Conservation (phyloP, 2,113 vertebrate genomes). For the Collichthys lucidus region DNA sequence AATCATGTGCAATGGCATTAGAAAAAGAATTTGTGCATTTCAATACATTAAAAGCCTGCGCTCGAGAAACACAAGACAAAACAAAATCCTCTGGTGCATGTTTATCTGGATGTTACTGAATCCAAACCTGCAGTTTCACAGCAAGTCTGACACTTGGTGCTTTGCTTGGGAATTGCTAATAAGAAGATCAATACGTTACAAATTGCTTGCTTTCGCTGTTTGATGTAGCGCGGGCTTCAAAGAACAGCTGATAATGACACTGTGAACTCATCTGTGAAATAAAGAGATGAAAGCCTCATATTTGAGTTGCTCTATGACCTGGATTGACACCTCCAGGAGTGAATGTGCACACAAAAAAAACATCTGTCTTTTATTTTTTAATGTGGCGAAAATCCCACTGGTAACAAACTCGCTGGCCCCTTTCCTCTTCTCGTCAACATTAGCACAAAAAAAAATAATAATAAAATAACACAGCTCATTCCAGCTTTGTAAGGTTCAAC, state of each 20-base stretch:
- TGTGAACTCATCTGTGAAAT: constrained; percentile 68
- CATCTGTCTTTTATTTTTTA: constrained; percentile 21
- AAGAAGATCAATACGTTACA: constrained; percentile 59
- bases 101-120: constrained; percentile 5
- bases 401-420: background rate
- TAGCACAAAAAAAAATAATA: too few species aligned
- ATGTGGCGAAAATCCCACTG: background rate
- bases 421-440: background rate
- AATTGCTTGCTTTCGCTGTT: constrained; percentile 49
- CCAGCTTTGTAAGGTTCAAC: constrained; percentile 28
- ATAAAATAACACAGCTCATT: constrained; percentile 5
- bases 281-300: constrained; percentile 49
- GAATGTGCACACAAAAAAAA: constrained; percentile 18
- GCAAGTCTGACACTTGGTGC: background rate
- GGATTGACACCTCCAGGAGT: constrained; percentile 22
- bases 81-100: background rate
- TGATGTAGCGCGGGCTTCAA: constrained; percentile 27
- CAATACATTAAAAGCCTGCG: background rate
- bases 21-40: constrained; percentile 7
- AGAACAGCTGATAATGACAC: constrained; percentile 46
- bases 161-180: constrained; percentile 27
- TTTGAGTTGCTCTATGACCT: constrained; percentile 6
- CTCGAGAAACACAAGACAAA: background rate
- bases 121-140: background rate
- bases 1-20: background rate